Base-by-base conservation (phyloP, 2,888 invertebrate species). In the Hydroisotoma schaefferi region DNA sequence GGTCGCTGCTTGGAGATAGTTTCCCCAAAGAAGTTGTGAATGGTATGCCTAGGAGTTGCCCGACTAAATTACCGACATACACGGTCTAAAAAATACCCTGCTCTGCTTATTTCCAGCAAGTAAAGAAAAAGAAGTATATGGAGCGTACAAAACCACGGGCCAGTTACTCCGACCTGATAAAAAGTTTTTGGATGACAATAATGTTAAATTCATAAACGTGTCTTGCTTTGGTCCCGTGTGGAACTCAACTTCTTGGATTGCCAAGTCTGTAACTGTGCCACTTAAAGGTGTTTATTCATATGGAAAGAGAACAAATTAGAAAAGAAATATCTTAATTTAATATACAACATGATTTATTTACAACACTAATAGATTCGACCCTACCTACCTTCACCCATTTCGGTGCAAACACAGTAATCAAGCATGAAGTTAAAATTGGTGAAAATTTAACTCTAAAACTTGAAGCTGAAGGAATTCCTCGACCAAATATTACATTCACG, bases 171-270 rank as follows among this genome's bases (percentile, higher is more conserved):
- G 49, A 12, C 27, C 27, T n/a, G 12, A 12, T 29, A 29, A 33
- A 52, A n/a, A 27, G 20, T 37, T 28, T 37, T 23, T 52, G 20
- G 37, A 29, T 8, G 52, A 52, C 4, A 52, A 52, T 37, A 22
- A 33, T 23, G 10, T 37, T 20, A 8, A 18, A 4, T 22, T 37
- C 10, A n/a, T 52, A 4, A 22, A 52, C n/a, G 12, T 52, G 18
- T 22, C 33, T 2, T 52, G 52, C 37, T 15, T 52, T 2, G 23
- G 10, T 22, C 52, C 52, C 29, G n/a, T 52, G 6, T 52, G 52
- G 52, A 52, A 52, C 22, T 18, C 29, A 29, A 52, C 28, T 5
- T n/a, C 2, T 22, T 52, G 52, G 52, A 23, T 52, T 33, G 20
- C 28, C 20, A 4, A 33, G n/a, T 26, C 37, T 29, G 18, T 18